Evolutionary conservation across 23 tunicate genomes (phyloP), one percentile per base, ranked within the genome.

Genomic region (Aplidium turbinatum): DNA sequence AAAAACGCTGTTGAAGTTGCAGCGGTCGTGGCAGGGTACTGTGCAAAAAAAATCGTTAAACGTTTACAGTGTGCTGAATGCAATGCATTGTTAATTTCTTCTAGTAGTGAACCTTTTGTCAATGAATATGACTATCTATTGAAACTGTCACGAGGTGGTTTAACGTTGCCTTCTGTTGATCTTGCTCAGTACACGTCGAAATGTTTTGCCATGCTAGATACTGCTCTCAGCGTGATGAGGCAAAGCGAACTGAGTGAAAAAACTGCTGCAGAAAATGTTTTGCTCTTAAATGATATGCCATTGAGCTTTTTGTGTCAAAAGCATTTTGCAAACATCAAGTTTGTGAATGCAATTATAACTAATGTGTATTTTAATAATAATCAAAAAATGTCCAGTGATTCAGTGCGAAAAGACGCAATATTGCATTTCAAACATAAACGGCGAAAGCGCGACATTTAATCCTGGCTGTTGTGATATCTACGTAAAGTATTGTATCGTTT

Each of bases 11-110:
- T 6, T 5, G 60, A 54, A 54, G 60, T 54, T 54, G 19, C 60
- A 54, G 60, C 60, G 19, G 60, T 54, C 21, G 60, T 54, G 19
- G 60, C 60, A 18, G 60, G 60, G n/a, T 54, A 54, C 23, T 5
- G 6, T 54, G 60, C 60, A 54, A 54, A 54, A 25, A 13, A 54
- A 54, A 22, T 54, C 24, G 4, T n/a, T 5, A 54, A 54, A n/a
- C n/a, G 23, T 5, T 54, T 6, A 18, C 23, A 54, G 4, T 54
- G 60, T n/a, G 23, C 6, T n/a, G 21, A 13, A 11, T 22, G 24
- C 4, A n/a, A 25, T 11, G 60, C 6, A 9, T 42, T n/a, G n/a
- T n/a, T n/a, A n/a, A n/a, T n/a, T n/a, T n/a, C n/a, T n/a, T n/a
- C n/a, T n/a, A n/a, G n/a, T n/a, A n/a, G n/a, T n/a, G n/a, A n/a